Conservation (phyloP, 2,888 invertebrate species). For the Napeogenes inachia region DNA sequence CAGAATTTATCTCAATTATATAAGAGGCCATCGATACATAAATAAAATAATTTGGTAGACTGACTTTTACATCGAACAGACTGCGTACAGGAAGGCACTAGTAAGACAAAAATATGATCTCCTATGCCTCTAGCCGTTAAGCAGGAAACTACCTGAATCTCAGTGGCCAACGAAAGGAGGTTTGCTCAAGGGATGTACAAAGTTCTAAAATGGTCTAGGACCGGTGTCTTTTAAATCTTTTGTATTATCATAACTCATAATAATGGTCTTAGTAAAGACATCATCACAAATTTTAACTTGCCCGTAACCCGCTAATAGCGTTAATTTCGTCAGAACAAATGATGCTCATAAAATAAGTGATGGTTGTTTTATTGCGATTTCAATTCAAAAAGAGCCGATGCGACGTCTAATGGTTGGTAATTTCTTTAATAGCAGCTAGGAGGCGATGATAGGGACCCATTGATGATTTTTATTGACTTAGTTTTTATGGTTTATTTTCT, state of each 20-base stretch:
- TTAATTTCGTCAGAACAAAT: constrained; percentile 51
- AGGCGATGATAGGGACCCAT: constrained; percentile 16
- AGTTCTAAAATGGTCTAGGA: too few relatives aligned
- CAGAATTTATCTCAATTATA: too few relatives aligned
- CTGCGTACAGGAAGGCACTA: too few relatives aligned
- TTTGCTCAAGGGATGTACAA: too few relatives aligned
- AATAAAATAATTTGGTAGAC: too few relatives aligned
- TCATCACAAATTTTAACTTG: constrained; percentile 6
- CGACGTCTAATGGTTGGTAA: constrained; percentile 47
- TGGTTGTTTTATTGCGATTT: constrained; percentile 52
- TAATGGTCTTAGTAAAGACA: not conserved
- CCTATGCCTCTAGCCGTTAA: too few relatives aligned
- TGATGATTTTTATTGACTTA: constrained; percentile 20
- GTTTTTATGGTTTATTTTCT: constrained; percentile 14
- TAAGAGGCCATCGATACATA: too few relatives aligned
- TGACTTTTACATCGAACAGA: too few relatives aligned
- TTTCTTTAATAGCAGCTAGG: constrained; percentile 34
- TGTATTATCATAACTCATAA: not conserved
- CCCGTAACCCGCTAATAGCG: constrained; percentile 37
- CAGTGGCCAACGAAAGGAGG: too few relatives aligned
- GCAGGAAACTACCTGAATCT: too few relatives aligned
- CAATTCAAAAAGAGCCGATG: constrained; percentile 52
- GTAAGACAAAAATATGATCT: too few relatives aligned
- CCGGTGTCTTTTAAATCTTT: too few relatives aligned
- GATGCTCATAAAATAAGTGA: constrained; percentile 56